Percentiles rank a stretch among this genome's conserved stretches.
Evolutionary conservation across 2,888 invertebrate genomes (phyloP).

Genomic region (Mechanitis messenoides): DNA sequence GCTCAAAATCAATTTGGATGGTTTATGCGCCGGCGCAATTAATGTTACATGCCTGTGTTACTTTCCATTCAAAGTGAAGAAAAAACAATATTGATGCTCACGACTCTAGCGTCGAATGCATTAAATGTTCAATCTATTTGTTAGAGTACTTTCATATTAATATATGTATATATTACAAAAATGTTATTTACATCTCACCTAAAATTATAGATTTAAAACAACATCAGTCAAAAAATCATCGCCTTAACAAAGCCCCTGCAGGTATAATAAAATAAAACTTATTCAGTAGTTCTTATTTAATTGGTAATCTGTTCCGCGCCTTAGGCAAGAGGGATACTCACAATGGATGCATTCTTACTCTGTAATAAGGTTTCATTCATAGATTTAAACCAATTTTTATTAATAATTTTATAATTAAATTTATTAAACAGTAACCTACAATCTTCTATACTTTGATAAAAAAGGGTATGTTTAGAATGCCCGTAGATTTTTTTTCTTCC

Average conservation of each 20-base stretch:
- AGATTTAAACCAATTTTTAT: slow-evolving; percentile 3
- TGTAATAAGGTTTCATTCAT: slow-evolving; percentile 25
- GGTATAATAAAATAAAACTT: slow-evolving; percentile 65
- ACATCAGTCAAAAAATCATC: slow-evolving; percentile 62
- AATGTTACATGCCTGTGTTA: slow-evolving; percentile 57
- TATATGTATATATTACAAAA: slow-evolving; percentile 23
- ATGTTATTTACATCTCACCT: slow-evolving; percentile 1
- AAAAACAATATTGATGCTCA: slow-evolving; percentile 60
- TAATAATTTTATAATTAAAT: slow-evolving; percentile 15
- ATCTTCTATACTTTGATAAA: slow-evolving; percentile 59
- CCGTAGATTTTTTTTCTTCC: slow-evolving; percentile 65
- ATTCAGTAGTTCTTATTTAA: slow-evolving; percentile 74
- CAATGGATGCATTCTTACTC: slow-evolving; percentile 33
- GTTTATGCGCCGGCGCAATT: slow-evolving; percentile 56
- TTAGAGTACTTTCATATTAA: slow-evolving; percentile 3
- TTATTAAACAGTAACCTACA: slow-evolving; percentile 46
- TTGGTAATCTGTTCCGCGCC: slow-evolving; percentile 63
- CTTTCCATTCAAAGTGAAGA: slow-evolving; percentile 53
- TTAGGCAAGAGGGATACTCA: slow-evolving; percentile 45
- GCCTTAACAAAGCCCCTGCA: slow-evolving; percentile 63
- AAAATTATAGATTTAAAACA: slow-evolving; percentile 26
- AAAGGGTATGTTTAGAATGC: slow-evolving; percentile 73
- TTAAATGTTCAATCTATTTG: slow-evolving; percentile 49
- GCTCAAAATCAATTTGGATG: slow-evolving; percentile 65
- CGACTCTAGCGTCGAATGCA: slow-evolving; percentile 57